Percentiles rank a stretch among this genome's conserved stretches.
Conservation (phyloP, 30 jellyfish, hydroid and myxozoan genomes). For the Pelagia noctiluca region DNA sequence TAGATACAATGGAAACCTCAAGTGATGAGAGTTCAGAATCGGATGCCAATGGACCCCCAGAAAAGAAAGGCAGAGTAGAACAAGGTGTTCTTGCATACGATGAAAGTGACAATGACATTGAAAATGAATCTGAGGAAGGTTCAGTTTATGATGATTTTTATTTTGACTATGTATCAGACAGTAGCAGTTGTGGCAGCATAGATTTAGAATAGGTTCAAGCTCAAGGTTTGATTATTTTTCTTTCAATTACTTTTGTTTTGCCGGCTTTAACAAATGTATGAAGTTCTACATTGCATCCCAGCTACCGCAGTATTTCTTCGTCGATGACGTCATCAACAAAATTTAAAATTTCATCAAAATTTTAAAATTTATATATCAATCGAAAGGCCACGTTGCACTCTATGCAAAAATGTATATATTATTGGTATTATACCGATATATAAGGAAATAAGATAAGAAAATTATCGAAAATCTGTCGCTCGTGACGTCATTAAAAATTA, state of each 20-base stretch:
- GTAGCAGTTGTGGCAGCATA: background rate
- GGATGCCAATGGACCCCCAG: conserved; percentile 39
- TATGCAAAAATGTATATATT: conserved; percentile 6
- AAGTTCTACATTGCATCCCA: background rate
- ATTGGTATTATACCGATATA: background rate
- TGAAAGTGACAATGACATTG: background rate
- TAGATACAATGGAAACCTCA: conserved; percentile 42
- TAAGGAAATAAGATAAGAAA: conserved; percentile 1
- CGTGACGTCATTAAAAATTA: conserved; percentile 30
- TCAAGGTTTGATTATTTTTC: conserved; percentile 13
- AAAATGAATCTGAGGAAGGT: conserved; percentile 28
- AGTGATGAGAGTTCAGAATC: conserved; percentile 42
- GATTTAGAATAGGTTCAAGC: too few species aligned
- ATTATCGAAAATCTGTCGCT: conserved; percentile 20
- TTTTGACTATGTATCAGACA: conserved; percentile 29
- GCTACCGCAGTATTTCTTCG: background rate
- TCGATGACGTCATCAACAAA: conserved; percentile 13
- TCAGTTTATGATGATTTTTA: conserved; percentile 22
- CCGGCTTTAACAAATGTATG: conserved; percentile 4
- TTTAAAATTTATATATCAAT: conserved; percentile 3
- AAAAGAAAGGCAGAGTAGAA: conserved; percentile 47
- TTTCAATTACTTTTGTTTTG: background rate
- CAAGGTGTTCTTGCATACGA: conserved; percentile 2
- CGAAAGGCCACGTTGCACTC: conserved; percentile 1
- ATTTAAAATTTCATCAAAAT: background rate